A percentile compares a stretch with the other conserved stretches of the same genome.
Conservation (phyloP, 23 tunicate genomes). For the Ascidia mentula region DNA sequence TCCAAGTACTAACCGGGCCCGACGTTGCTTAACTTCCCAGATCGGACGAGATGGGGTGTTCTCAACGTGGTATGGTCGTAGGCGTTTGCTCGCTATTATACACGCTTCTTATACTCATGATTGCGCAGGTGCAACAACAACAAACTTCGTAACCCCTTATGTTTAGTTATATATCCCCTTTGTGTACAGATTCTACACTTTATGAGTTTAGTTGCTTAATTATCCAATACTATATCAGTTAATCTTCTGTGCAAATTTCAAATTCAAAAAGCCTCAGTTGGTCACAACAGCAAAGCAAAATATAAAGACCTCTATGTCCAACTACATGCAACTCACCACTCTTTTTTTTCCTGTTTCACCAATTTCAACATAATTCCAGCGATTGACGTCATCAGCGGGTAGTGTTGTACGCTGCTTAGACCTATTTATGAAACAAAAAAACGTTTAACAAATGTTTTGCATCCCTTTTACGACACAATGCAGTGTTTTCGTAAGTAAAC, state of each 20-base stretch:
- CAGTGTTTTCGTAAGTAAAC: too few species aligned
- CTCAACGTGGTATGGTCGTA: conserved; percentile 13
- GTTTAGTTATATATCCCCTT: not conserved
- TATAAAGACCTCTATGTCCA: not conserved
- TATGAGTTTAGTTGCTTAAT: not conserved
- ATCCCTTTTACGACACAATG: too few species aligned
- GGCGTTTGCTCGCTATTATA: not conserved
- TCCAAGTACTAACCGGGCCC: conserved; percentile 13
- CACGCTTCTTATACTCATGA: not conserved
- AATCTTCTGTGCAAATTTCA: not conserved
- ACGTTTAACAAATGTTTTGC: not conserved
- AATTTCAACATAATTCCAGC: conserved; percentile 68
- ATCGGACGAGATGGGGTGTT: conserved; percentile 14
- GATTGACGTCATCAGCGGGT: conserved; percentile 79
- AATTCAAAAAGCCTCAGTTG: not conserved
- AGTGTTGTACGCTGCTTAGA: conserved; percentile 82
- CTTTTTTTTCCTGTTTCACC: conserved; percentile 29
- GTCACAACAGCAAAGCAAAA: not conserved
- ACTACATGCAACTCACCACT: conserved; percentile 53
- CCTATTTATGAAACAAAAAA: conserved; percentile 38
- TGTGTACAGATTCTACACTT: not conserved
- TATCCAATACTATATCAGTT: not conserved
- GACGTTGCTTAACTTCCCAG: conserved; percentile 13
- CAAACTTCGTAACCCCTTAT: not conserved
- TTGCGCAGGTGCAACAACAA: not conserved